phyloP scores from a whole-genome alignment of 2,797 vertebrate species.

The Gadopsis marmoratus region DNA sequence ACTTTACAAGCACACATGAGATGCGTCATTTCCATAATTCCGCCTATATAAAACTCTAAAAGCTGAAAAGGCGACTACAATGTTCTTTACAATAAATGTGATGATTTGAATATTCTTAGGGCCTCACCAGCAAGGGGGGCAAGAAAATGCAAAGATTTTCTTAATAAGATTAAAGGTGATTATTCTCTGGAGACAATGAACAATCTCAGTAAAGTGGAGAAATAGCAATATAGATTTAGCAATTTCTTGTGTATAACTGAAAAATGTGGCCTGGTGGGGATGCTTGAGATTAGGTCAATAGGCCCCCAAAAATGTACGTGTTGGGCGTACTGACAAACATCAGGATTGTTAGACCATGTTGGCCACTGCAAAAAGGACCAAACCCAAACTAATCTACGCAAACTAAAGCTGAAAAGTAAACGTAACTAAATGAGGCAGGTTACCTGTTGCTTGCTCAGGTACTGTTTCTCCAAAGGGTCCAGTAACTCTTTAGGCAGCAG shows the following conservation, averaged over 20 bases:
- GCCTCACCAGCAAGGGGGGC: too few species aligned
- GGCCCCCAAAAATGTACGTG: rapidly evolving
- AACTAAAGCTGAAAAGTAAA: background rate
- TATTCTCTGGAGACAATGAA: background rate
- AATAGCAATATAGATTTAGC: background rate
- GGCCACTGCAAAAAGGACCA: too few species aligned
- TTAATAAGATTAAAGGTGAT: background rate
- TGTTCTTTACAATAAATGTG: background rate
- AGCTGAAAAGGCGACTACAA: background rate
- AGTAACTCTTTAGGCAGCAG: slow-evolving; percentile 84
- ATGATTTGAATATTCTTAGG: background rate
- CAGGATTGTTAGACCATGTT: too few species aligned
- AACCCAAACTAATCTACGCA: background rate
- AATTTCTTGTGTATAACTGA: background rate
- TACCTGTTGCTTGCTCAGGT: slow-evolving; percentile 85
- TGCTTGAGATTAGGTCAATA: background rate
- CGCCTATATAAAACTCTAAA: background rate
- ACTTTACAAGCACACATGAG: too few species aligned
- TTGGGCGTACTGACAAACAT: too few species aligned
- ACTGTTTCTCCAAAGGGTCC: slow-evolving; percentile 84
- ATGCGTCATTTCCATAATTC: background rate
- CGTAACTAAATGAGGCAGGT: background rate
- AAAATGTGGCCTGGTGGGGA: background rate
- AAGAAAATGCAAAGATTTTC: too few species aligned
- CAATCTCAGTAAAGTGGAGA: background rate